phyloP scores from a whole-genome alignment of 2,888 invertebrate species.

The Hedychridium roseum region DNA sequence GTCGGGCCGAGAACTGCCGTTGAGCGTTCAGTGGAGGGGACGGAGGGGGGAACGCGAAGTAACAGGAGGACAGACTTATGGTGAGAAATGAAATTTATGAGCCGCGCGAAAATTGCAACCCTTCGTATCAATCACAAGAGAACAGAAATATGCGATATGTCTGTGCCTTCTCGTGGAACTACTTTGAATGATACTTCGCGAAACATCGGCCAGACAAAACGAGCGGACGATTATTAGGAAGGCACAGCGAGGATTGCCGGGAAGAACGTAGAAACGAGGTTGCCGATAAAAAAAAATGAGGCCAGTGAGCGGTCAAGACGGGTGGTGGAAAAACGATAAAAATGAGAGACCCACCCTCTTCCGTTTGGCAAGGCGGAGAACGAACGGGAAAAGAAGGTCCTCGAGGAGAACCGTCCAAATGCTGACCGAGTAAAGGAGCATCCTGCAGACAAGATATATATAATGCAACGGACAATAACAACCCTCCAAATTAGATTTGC shows the following conservation, averaged over 20 bases:
- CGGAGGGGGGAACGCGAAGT: too few relatives aligned
- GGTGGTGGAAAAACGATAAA: constrained; percentile 8
- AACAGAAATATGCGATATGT: not conserved
- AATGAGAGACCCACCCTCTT: constrained; percentile 7
- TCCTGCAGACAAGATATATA: constrained; percentile 45
- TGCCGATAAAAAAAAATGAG: constrained; percentile 3
- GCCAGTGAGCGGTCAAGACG: not conserved
- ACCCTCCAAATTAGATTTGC: constrained; percentile 49
- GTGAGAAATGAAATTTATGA: too few relatives aligned
- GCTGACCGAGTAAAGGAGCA: constrained; percentile 14
- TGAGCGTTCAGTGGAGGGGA: not conserved
- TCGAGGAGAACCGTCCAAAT: constrained; percentile 18
- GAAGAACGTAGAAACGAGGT: not conserved
- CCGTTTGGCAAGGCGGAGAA: not conserved
- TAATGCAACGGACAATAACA: constrained; percentile 51
- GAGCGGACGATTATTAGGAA: not conserved
- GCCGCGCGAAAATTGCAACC: too few relatives aligned
- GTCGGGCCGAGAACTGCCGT: not conserved
- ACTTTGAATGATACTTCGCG: too few relatives aligned
- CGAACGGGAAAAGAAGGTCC: constrained; percentile 2
- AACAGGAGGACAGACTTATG: too few relatives aligned
- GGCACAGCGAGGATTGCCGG: not conserved
- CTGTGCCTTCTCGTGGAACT: too few relatives aligned
- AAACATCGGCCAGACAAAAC: constrained; percentile 1
- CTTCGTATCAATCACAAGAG: too few relatives aligned